Base-by-base conservation (phyloP, 2,113 vertebrate genomes). In the zebrafish (Danio rerio) region DNA sequence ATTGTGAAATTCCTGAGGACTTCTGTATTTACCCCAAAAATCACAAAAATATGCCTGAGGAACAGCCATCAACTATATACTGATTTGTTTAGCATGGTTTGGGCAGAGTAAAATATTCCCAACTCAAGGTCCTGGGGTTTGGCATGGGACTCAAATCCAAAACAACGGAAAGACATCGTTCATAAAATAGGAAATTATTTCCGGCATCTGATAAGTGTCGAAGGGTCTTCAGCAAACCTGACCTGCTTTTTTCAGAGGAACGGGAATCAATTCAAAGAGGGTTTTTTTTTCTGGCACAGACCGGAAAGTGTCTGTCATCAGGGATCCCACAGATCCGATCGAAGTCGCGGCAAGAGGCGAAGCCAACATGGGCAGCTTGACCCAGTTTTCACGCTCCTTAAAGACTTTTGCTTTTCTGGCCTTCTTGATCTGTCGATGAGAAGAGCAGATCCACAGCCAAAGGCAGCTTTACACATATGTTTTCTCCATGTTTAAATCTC, bases 231-330 rank as follows among this genome's bases (percentile, higher is more conserved):
- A 70, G 85, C 87, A 81, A 85, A 88, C 88, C 83, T 81, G 18
- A n/a, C 47, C 31, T 50, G 5, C 42, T 81, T 88, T 85, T 66
- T 72, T 88, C 31, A 84, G 88, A 86, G 86, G 61, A 61, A 11
- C 75, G 87, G 85, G 86, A 86, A 68, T 0, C 21, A 69, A 88
- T 90, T 92, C 87, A 91, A 90, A 92, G 88, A 50, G 65, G n/a
- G n/a, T n/a, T n/a, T n/a, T 40, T 47, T 68, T 40, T 88, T 63
- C 81, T 81, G 83, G 81, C 82, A 88, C 83, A 86, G 84, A 84
- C 58, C 77, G 9, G 72, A 70, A 88, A 85, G 83, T 80, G 78
- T 63, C 7, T 8, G 53, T 74, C 78, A 70, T 63, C 59, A 66
- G 61, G 55, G 78, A 84, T 20, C 62, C 72, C 16, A 18, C 65